Base-by-base conservation (phyloP, 2,888 invertebrate genomes). In the Sarcophaga subvicina region DNA sequence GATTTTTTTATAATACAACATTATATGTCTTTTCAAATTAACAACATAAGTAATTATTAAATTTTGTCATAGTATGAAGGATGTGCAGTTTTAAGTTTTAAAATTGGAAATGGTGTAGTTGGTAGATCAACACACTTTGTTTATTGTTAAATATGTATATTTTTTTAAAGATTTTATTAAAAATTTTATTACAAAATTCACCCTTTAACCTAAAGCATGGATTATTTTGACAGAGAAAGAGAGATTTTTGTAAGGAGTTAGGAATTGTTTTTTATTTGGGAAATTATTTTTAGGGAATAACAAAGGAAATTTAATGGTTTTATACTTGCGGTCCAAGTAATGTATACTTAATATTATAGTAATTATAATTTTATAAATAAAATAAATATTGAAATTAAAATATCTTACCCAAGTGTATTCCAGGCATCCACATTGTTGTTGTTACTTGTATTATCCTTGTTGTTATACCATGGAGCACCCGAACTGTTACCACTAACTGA, bases 341-440 rank as follows among this genome's bases (percentile, higher is more conserved):
- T 71, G 63, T 54, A 76, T 76, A 76, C 70, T 66, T 80, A 80
- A 66, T 47, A 66, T 10, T 66, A 75, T 62, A 64, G 12, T 63
- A 66, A 20, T 49, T 70, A 49, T 60, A 59, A 63, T 6, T 63
- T 37, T 2, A 37, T 66, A 17, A 10, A 22, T 72, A 22, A 70
- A 37, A 60, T 60, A 47, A 59, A 60, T 66, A 66, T 47, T 76
- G 45, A 4, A 62, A 80, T 37, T 4, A 37, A 76, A 80, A 85
- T 80, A 83, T 91, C 93, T 93, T 93, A 93, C 93, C 93, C 93
- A 91, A 93, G 91, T 83, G 91, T 87, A 90, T 90, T 91, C 90
- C 91, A 92, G 80, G 90, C 88, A 81, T 91, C 91, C 88, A 91
- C 88, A 90, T 92, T 93, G 72, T 72, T 81, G 37, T 85, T 87